Evolutionary conservation across 2,113 vertebrate genomes (phyloP), one percentile per base, ranked within the genome.

Genomic region (Xenopus borealis): DNA sequence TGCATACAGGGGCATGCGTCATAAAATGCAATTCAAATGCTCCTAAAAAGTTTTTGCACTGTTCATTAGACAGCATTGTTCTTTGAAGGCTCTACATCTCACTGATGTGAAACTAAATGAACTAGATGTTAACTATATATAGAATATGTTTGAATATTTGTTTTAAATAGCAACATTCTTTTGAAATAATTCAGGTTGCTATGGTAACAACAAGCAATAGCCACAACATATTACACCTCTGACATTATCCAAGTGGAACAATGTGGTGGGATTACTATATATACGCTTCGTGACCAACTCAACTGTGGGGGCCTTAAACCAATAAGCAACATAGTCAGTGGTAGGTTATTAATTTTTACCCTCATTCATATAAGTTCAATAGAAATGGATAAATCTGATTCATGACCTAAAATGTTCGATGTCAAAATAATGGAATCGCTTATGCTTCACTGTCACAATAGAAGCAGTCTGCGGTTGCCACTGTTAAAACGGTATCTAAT

Each of bases 131-230:
- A 69, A 74, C 61, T 69, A 44, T 46, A 69, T 67, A 62, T 52
- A 12, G 12, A 50, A 59, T 7, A 40, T 53, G 67, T 33, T 45
- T 75, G 44, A 75, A 69, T 69, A 75, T 55, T 33, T 33, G 27
- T 55, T 75, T 69, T 75, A 75, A 75, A 69, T 69, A 69, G 73
- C 46, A 63, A 62, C 67, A 67, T 50, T 69, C 66, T 69, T 62
- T 67, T 58, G 57, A 67, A 67, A 69, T 72, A 69, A 55, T 62
- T 52, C 30, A 53, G 65, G 73, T 75, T 69, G 73, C 73, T 69
- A 62, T 9, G 58, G 73, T 62, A 69, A 75, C 66, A 62, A 44
- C 47, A 17, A 45, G 66, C 57, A 75, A 69, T 69, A 40, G 33
- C 33, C 33, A 6, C 33, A 55, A n/a, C n/a, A 40, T 18, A 44